A percentile compares a stretch with the other conserved stretches of the same genome.
phyloP scores from a whole-genome alignment of 1,140 invertebrate species.

The Lysiphlebus fabarum region DNA sequence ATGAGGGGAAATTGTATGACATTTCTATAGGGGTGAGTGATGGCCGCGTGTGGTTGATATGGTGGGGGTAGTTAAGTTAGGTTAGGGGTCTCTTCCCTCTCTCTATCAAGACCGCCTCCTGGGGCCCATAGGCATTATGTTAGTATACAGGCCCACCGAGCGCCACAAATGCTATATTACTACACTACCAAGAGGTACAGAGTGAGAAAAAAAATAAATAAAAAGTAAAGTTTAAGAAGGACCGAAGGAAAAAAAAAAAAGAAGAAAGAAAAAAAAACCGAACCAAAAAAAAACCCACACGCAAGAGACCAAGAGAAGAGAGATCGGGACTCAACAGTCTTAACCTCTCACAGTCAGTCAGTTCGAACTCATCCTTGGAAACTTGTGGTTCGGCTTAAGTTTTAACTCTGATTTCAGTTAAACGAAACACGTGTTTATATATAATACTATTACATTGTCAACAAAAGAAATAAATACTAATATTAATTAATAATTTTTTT shows the following conservation, averaged over 20 bases:
- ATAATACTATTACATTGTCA: not conserved
- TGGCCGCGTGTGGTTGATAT: constrained; percentile 20
- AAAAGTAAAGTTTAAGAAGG: constrained; percentile 35
- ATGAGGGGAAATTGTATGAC: constrained; percentile 10
- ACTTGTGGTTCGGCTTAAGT: constrained; percentile 41
- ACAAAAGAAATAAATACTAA: not conserved
- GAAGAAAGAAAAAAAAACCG: constrained; percentile 43
- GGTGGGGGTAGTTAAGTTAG: constrained; percentile 44
- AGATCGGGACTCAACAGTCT: constrained; percentile 38
- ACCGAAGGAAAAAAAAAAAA: constrained; percentile 27
- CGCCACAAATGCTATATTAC: constrained; percentile 39
- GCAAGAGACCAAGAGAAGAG: constrained; percentile 31
- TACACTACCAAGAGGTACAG: constrained; percentile 30
- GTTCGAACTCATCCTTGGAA: constrained; percentile 54
- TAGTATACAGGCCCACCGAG: constrained; percentile 35
- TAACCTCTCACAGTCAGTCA: constrained; percentile 41
- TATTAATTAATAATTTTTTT: constrained; percentile 1
- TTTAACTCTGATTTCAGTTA: not conserved
- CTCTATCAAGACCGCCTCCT: constrained; percentile 35
- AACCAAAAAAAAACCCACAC: constrained; percentile 49
- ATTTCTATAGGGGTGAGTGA: constrained; percentile 23
- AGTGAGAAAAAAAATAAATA: constrained; percentile 22
- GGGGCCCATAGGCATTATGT: constrained; percentile 36
- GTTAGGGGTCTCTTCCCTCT: constrained; percentile 37
- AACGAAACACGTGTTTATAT: constrained; percentile 15